Base-by-base conservation (phyloP, 2,797 vertebrate species). In the Vultur gryphus region DNA sequence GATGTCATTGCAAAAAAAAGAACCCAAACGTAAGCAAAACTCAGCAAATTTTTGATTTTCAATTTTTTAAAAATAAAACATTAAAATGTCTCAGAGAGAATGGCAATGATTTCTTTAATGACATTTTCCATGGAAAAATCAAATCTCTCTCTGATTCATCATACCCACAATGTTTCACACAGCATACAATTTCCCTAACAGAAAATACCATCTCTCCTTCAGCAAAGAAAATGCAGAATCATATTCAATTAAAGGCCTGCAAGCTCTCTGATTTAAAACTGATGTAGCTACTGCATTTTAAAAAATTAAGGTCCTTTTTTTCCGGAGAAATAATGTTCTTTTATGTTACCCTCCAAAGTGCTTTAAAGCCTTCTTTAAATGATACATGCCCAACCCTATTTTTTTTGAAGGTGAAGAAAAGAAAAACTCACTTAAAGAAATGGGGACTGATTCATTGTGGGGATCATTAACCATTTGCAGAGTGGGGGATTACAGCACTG, bases 71-170 rank as follows among this genome's bases (percentile, higher is more conserved):
- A 37, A 64, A 59, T 17, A 67, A 71, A 89, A n/a, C 0, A 16
- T 62, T 81, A 69, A 80, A 90, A 55, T 84, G 23, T 66, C 28
- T 86, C 31, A 43, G 69, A 91, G 44, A 86, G 51, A 94, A 84
- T 55, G 18, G 5, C 28, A 82, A 79, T 73, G 39, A 90, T 80
- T 87, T 82, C 39, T 64, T 89, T 93, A 87, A 84, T 67, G 39
- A 64, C 15, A 83, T 96, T 95, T 96, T 90, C 48, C 29, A 54
- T 11, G n/a, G 35, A 70, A 86, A 95, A 95, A 79, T 66, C 55
- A 87, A 87, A 87, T 91, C 66, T 69, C 9, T 48, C 39, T 90
- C 66, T 82, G 77, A 92, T 88, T 95, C 77, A 84, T 79, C 83
- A 62, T 91, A 86, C 16, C 10, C 31, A 70, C 33, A 51, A 26